phyloP scores from a whole-genome alignment of 2,888 invertebrate species.

The Tipula confusa region DNA sequence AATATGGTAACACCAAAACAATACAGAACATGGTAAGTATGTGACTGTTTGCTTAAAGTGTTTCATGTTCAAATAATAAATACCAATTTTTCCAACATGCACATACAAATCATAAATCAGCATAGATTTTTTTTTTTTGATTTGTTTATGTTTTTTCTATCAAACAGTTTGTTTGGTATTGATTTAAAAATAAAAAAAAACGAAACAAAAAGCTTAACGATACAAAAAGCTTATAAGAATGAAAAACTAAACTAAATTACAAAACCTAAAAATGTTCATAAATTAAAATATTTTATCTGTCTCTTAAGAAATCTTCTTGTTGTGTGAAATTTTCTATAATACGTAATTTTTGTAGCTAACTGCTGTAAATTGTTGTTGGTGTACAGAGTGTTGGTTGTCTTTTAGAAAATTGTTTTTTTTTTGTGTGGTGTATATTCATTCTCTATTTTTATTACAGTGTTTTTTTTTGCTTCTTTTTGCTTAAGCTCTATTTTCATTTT shows the following conservation, averaged over 20 bases:
- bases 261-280: neutral
- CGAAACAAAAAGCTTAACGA: neutral
- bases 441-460: neutral
- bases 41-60: conserved; percentile 12
- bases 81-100: conserved; percentile 3
- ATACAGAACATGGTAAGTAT: neutral
- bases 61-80: conserved; percentile 25
- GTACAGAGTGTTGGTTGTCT: neutral
- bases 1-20: neutral
- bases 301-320: conserved; percentile 29
- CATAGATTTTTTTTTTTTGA: neutral
- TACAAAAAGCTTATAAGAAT: neutral
- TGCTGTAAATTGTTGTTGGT: neutral
- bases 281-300: conserved; percentile 28
- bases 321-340: conserved; percentile 3
- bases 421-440: neutral
- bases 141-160: too few relatives aligned
- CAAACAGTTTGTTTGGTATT: neutral
- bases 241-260: neutral
- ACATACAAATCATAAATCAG: neutral
- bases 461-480: too few relatives aligned
- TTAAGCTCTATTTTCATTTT: conserved; percentile 8
- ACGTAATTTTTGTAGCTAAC: neutral
- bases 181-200: neutral
- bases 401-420: conserved; percentile 13